Conservation (phyloP, 2,888 invertebrate genomes). For the Monopis laevigella region DNA sequence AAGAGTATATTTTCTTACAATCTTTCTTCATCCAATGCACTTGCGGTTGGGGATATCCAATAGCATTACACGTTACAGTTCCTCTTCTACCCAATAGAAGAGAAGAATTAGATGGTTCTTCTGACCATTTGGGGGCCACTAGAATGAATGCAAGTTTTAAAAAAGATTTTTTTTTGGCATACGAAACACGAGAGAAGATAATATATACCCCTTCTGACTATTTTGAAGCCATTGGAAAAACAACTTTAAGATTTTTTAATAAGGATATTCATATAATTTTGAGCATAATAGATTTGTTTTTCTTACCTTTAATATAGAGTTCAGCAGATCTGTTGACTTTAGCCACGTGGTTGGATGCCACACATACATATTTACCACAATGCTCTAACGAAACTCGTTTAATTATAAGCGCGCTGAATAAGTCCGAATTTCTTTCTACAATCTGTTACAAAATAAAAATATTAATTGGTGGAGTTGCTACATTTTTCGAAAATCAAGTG, state of each 20-base stretch:
- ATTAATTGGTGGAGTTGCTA: no score
- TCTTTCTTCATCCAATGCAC: slow-evolving; percentile 81
- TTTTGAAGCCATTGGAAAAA: neutral
- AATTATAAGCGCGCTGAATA: slow-evolving; percentile 75
- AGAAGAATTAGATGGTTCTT: slow-evolving; percentile 78
- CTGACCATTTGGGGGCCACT: slow-evolving; percentile 83
- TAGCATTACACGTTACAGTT: slow-evolving; percentile 78
- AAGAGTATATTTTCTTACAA: no score
- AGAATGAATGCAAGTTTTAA: slow-evolving; percentile 18
- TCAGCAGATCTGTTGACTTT: slow-evolving; percentile 76
- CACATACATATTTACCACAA: slow-evolving; percentile 77
- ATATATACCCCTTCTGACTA: neutral
- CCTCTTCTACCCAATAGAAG: slow-evolving; percentile 77
- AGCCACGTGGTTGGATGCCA: slow-evolving; percentile 76
- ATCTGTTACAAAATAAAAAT: slow-evolving; percentile 56
- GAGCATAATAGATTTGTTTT: no score
- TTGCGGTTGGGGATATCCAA: slow-evolving; percentile 81
- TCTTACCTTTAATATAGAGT: slow-evolving; percentile 75
- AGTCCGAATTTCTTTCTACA: slow-evolving; percentile 73
- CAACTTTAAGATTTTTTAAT: no score
- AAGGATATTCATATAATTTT: no score
- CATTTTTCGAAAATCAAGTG: no score
- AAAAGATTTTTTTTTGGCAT: neutral
- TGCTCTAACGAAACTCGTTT: slow-evolving; percentile 76
- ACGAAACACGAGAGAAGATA: no score